Percentiles rank a stretch among this genome's conserved stretches.
Evolutionary conservation across 2,113 vertebrate genomes (phyloP).

Genomic region (Paradoxurus hermaphroditus): DNA sequence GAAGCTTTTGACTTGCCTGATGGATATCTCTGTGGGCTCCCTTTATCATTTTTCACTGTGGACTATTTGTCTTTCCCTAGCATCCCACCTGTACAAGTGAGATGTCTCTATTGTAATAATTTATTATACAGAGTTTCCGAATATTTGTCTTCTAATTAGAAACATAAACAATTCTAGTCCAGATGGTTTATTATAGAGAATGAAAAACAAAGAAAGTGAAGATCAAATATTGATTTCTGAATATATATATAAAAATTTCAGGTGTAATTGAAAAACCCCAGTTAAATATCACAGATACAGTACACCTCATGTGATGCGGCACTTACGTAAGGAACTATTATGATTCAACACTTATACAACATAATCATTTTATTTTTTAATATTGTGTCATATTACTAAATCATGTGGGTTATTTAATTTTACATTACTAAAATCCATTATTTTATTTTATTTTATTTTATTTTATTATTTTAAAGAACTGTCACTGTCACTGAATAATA

Average conservation of each 20-base stretch:
- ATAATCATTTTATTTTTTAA: slow-evolving; percentile 23
- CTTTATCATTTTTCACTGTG: slow-evolving; percentile 51
- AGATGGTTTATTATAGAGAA: background rate
- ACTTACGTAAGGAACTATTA: background rate
- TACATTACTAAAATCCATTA: background rate
- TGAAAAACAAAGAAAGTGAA: slow-evolving; percentile 4
- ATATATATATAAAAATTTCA: background rate
- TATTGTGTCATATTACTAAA: slow-evolving; percentile 11
- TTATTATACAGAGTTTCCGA: background rate
- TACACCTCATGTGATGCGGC: background rate
- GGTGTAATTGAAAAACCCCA: background rate
- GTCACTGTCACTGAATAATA: background rate
- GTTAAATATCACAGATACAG: slow-evolving; percentile 17
- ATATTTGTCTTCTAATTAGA: slow-evolving; percentile 7
- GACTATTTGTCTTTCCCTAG: slow-evolving; percentile 68
- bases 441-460: background rate
- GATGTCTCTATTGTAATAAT: slow-evolving; percentile 30
- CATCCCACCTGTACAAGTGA: slow-evolving; percentile 28
- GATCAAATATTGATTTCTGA: slow-evolving; percentile 57
- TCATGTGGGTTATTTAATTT: background rate
- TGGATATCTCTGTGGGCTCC: slow-evolving; percentile 46
- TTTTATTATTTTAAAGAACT: background rate
- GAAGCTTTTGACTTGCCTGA: slow-evolving; percentile 65
- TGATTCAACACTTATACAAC: slow-evolving; percentile 49
- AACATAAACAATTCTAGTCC: background rate